phyloP scores from a whole-genome alignment of 2,888 invertebrate genomes.

The Folsomia candida region DNA sequence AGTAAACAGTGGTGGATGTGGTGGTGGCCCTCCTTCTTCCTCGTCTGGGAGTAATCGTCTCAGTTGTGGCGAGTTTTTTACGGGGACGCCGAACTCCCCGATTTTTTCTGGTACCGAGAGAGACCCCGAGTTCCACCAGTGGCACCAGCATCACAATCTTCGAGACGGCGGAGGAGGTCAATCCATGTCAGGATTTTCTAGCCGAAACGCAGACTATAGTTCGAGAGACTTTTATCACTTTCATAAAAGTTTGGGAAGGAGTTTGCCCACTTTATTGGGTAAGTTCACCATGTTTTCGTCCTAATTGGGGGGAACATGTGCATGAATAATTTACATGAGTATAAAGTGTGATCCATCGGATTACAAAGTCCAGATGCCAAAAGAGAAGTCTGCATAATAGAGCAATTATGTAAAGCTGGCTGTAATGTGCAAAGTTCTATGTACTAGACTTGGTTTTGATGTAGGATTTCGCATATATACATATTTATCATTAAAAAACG shows the following conservation, averaged over 20 bases:
- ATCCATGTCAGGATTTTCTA: constrained; percentile 24
- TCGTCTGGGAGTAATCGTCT: constrained; percentile 39
- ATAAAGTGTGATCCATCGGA: too few relatives aligned
- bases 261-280: constrained; percentile 49
- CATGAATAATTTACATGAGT: too few relatives aligned
- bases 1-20: constrained; percentile 16
- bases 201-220: constrained; percentile 5
- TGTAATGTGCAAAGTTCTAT: too few relatives aligned
- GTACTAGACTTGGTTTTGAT: too few relatives aligned
- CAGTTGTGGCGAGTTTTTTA: constrained; percentile 50
- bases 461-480: too few relatives aligned
- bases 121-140: constrained; percentile 33
- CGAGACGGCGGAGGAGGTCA: constrained; percentile 5
- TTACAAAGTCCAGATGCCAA: too few relatives aligned
- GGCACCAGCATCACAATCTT: constrained; percentile 28
- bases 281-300: too few relatives aligned
- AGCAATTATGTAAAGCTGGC: too few relatives aligned
- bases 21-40: background rate
- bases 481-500: too few relatives aligned
- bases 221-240: constrained; percentile 21
- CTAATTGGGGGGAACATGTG: too few relatives aligned
- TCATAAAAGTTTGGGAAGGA: constrained; percentile 46
- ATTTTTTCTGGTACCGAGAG: constrained; percentile 37
- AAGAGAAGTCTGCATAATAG: too few relatives aligned
- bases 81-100: constrained; percentile 44